Percentiles rank a stretch among this genome's conserved stretches.
Conservation (phyloP, 2,888 invertebrate genomes). For the Aromia moschata region DNA sequence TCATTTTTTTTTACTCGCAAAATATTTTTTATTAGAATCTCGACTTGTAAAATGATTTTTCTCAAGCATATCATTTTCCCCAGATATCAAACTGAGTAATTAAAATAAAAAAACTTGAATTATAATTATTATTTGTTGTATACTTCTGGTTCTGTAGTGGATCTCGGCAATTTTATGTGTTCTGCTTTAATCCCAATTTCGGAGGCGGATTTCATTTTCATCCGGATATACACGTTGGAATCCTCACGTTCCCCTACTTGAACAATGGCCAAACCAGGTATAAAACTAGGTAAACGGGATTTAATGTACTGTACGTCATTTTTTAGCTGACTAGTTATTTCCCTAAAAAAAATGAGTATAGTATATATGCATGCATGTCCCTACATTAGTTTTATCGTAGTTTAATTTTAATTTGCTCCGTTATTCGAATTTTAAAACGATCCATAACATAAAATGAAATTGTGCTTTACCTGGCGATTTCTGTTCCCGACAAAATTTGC, state of each 20-base stretch:
- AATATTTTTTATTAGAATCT: no score
- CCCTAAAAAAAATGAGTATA: no score
- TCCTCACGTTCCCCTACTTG: constrained; percentile 97
- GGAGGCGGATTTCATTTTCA: constrained; percentile 92
- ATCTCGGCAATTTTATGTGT: constrained; percentile 81
- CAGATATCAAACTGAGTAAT: no score
- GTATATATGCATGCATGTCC: constrained; percentile 5
- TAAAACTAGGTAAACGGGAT: constrained; percentile 69
- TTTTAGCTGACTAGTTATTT: constrained; percentile 75
- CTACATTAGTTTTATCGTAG: constrained; percentile 36
- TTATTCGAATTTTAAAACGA: no score
- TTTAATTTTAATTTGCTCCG: no score
- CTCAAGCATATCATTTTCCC: no score
- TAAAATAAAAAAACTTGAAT: no score
- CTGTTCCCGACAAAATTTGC: constrained; percentile 72
- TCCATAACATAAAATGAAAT: no score
- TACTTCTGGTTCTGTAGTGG: constrained; percentile 82
- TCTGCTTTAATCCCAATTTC: constrained; percentile 88
- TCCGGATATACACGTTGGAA: constrained; percentile 97
- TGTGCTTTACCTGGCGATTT: constrained; percentile 77
- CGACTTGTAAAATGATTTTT: no score
- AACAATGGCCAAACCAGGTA: constrained; percentile 87
- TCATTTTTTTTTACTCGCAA: no score
- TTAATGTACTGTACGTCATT: constrained; percentile 72
- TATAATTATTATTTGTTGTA: neutral